These are phyloP conservation scores for Guaruba guarouba DNA, from an alignment of 2,113 vertebrate genomes.

Conservation along the genomic window DNA sequence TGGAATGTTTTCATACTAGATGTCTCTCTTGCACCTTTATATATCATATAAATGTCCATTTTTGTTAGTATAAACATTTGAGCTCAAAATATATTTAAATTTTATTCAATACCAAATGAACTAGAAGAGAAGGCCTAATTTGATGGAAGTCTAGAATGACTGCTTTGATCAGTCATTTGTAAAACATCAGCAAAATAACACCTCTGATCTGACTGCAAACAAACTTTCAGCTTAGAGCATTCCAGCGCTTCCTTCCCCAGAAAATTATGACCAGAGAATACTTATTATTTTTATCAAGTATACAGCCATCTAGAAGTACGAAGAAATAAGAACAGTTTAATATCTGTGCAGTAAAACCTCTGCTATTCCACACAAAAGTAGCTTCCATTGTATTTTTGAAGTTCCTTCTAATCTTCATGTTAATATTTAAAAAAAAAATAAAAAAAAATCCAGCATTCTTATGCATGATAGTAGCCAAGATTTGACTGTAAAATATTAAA, in stretches of 20 bases:
- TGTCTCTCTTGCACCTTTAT: neutral
- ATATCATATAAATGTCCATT: neutral
- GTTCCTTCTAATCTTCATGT: neutral
- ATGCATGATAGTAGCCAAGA: neutral
- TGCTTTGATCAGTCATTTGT: neutral
- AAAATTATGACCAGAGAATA: neutral
- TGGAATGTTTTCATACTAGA: neutral
- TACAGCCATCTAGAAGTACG: neutral
- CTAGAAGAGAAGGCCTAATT: neutral
- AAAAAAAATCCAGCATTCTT: neutral
- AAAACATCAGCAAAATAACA: neutral
- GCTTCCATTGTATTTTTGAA: neutral
- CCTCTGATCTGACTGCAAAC: neutral
- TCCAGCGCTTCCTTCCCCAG: neutral
- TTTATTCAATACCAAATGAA: neutral
- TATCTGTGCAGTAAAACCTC: neutral
- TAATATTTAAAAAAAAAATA: neutral
- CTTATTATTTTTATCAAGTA: neutral
- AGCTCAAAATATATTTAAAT: neutral
- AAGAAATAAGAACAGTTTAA: neutral
- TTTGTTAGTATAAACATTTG: neutral
- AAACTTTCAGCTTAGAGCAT: neutral
- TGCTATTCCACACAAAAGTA: neutral
- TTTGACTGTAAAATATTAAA: slow-evolving; percentile 30
- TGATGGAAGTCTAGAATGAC: neutral